Conservation (phyloP, 2,797 vertebrate genomes). For the Pangasius macronema region DNA sequence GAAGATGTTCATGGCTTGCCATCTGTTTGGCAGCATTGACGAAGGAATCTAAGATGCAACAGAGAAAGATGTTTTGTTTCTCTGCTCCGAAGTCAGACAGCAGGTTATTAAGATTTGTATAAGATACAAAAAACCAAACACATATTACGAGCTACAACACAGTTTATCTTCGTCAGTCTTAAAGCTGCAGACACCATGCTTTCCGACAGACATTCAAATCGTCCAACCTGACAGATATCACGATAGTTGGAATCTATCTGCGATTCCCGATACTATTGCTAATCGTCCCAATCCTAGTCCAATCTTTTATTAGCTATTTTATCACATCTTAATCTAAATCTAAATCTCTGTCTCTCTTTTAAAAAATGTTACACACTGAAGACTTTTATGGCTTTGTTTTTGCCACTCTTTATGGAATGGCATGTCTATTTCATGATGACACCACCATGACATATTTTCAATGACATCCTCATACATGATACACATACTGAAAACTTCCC, state of each 20-base stretch:
- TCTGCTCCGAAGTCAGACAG: not conserved
- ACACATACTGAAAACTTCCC: not conserved
- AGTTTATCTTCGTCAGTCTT: not conserved
- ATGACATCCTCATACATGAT: conserved; percentile 39
- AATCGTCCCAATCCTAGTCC: not conserved
- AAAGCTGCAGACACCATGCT: not conserved
- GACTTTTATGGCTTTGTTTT: not conserved
- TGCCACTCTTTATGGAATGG: not conserved
- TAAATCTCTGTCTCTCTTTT: not conserved
- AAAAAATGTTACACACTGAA: not conserved
- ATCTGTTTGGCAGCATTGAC: not conserved
- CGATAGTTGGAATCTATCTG: not conserved
- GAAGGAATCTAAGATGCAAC: not conserved
- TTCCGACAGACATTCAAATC: not conserved
- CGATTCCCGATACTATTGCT: not conserved
- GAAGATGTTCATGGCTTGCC: not conserved
- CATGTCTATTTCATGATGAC: not conserved
- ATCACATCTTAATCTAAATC: not conserved
- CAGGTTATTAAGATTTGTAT: not conserved
- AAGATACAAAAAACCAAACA: not conserved
- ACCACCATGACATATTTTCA: not conserved
- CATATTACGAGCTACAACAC: not conserved
- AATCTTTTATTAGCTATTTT: not conserved
- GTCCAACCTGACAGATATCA: not conserved
- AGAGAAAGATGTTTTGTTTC: not conserved